These are phyloP conservation scores for Molorchus minor DNA, from an alignment of 2,888 invertebrate species.

Conservation along the genomic window DNA sequence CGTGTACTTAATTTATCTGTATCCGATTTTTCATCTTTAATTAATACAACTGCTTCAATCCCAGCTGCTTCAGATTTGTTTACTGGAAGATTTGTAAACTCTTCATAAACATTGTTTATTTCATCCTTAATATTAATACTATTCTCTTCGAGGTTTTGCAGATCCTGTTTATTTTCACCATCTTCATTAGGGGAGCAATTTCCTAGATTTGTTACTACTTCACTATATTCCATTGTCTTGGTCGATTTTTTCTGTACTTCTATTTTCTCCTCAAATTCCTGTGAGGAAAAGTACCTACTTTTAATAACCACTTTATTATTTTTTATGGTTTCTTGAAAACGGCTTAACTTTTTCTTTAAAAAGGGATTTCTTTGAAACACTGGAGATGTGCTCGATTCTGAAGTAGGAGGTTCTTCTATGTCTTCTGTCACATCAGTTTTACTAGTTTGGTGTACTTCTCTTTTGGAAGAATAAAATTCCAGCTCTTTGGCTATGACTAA, in stretches of 20 bases:
- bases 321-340: constrained; percentile 65
- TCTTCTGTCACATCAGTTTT: constrained; percentile 39
- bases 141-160: too few species aligned
- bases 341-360: constrained; percentile 63
- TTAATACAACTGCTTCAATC: too few species aligned
- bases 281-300: constrained; percentile 68
- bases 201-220: not conserved
- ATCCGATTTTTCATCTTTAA: too few species aligned
- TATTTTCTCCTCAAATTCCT: constrained; percentile 3
- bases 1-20: too few species aligned
- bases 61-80: too few species aligned
- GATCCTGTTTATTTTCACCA: not conserved
- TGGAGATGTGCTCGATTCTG: constrained; percentile 61
- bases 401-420: constrained; percentile 30
- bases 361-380: constrained; percentile 61
- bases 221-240: not conserved
- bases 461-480: constrained; percentile 33
- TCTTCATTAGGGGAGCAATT: not conserved
- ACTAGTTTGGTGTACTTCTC: not conserved
- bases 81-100: too few species aligned
- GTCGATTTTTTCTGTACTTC: not conserved
- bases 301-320: constrained; percentile 63
- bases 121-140: too few species aligned
- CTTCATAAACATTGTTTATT: too few species aligned
- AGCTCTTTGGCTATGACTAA: constrained; percentile 37